These are phyloP conservation scores for Drosophila cardini DNA, from an alignment of 1,140 invertebrate species.

Conservation along the genomic window DNA sequence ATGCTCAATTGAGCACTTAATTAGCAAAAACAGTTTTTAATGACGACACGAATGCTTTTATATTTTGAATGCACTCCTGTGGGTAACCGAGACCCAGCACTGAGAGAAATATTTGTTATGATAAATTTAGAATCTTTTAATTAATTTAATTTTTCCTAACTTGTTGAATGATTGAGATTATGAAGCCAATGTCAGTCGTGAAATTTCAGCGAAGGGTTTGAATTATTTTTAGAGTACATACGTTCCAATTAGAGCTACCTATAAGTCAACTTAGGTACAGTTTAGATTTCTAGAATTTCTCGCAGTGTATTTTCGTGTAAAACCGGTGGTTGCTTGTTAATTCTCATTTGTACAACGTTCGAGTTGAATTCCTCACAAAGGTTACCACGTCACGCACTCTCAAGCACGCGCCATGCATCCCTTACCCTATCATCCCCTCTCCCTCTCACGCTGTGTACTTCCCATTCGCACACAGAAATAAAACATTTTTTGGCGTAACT, in stretches of 20 bases:
- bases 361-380: conserved; percentile 39
- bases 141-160: too few species aligned
- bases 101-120: conserved; percentile 27
- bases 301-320: conserved; percentile 28
- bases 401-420: conserved; percentile 63
- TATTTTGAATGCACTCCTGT: conserved; percentile 61
- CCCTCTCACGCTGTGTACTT: conserved; percentile 1
- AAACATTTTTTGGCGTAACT: conserved; percentile 48
- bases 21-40: conserved; percentile 84
- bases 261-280: too few species aligned
- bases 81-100: conserved; percentile 48
- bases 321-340: conserved; percentile 69
- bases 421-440: conserved; percentile 22
- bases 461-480: conserved; percentile 13
- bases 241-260: too few species aligned
- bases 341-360: conserved; percentile 54
- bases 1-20: conserved; percentile 84
- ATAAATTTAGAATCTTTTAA: too few species aligned
- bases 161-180: too few species aligned
- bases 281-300: conserved; percentile 7
- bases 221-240: too few species aligned
- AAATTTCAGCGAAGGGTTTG: too few species aligned
- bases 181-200: too few species aligned
- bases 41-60: conserved; percentile 82
- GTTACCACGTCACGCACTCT: conserved; percentile 61